These are phyloP conservation scores for Micromussa lordhowensis DNA, from an alignment of 92 coral and sea anemone genomes.

Conservation along the genomic window DNA sequence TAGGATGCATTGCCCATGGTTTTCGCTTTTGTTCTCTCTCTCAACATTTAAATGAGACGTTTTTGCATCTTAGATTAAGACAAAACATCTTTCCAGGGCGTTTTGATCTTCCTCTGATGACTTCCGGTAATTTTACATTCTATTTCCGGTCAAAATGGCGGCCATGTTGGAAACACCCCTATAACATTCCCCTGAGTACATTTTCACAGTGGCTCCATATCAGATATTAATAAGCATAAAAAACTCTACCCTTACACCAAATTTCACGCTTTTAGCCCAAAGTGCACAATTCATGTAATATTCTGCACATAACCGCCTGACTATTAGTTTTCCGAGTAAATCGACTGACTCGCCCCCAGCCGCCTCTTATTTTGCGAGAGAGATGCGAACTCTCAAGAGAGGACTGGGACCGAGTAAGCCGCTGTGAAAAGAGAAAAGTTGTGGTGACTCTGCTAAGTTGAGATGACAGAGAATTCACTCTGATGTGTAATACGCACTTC, in stretches of 20 bases:
- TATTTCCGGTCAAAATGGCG: conserved; percentile 21
- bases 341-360: too few relatives aligned
- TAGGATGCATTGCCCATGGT: conserved; percentile 24
- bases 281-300: conserved; percentile 25
- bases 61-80: neutral
- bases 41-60: conserved; percentile 27
- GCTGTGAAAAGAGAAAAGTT: neutral
- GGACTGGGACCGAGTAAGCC: too few relatives aligned
- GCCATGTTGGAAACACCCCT: conserved; percentile 15
- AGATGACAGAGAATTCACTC: neutral
- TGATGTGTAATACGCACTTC: neutral
- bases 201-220: conserved; percentile 24
- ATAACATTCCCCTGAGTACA: neutral
- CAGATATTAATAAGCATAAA: conserved; percentile 9
- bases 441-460: too few relatives aligned
- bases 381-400: too few relatives aligned
- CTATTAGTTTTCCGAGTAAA: too few relatives aligned
- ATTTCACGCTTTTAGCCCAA: conserved; percentile 50
- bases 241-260: conserved; percentile 15
- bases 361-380: too few relatives aligned
- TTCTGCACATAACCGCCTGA: conserved; percentile 44
- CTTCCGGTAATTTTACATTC: neutral
- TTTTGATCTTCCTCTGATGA: neutral
- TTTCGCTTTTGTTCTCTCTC: conserved; percentile 25
- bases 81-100: neutral